Evolutionary conservation across 2,797 vertebrate species (phyloP).

Genomic region (Serranus cabrilla): DNA sequence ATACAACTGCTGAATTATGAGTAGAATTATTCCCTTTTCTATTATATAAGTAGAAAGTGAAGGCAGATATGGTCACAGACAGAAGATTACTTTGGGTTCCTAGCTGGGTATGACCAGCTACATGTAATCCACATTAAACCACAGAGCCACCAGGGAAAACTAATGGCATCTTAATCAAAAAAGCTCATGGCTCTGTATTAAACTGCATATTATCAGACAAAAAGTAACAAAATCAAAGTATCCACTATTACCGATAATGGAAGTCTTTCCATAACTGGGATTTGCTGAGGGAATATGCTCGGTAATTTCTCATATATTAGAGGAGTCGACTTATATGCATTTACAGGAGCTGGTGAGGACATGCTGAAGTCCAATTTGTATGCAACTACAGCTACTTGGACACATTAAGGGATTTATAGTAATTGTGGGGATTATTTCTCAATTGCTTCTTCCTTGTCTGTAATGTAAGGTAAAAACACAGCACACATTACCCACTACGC

Average conservation of each 20-base stretch:
- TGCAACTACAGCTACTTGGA: conserved; percentile 6
- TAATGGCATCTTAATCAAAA: background rate
- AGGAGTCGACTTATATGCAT: background rate
- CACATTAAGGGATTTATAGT: conserved; percentile 11
- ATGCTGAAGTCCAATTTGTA: conserved; percentile 20
- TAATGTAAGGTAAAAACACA: conserved; percentile 2
- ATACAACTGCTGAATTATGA: conserved; percentile 25
- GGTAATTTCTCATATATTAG: background rate
- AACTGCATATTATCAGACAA: conserved; percentile 20
- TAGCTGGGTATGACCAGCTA: background rate
- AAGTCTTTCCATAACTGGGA: conserved; percentile 9
- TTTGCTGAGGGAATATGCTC: background rate
- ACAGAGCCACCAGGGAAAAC: background rate
- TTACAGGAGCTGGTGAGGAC: conserved; percentile 5
- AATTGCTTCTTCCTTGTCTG: background rate
- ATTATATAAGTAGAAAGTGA: conserved; percentile 21
- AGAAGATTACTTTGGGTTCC: conserved; percentile 2
- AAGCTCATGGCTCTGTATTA: conserved; percentile 8
- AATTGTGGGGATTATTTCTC: conserved; percentile 15
- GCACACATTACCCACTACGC: background rate
- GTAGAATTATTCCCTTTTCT: conserved; percentile 3
- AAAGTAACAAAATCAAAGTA: conserved; percentile 2
- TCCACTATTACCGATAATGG: conserved; percentile 9
- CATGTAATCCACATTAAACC: conserved; percentile 12
- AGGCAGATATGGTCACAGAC: conserved; percentile 12